Base-by-base conservation (phyloP, 1,140 invertebrate genomes). In the Pseudachorutes palmiensis region DNA sequence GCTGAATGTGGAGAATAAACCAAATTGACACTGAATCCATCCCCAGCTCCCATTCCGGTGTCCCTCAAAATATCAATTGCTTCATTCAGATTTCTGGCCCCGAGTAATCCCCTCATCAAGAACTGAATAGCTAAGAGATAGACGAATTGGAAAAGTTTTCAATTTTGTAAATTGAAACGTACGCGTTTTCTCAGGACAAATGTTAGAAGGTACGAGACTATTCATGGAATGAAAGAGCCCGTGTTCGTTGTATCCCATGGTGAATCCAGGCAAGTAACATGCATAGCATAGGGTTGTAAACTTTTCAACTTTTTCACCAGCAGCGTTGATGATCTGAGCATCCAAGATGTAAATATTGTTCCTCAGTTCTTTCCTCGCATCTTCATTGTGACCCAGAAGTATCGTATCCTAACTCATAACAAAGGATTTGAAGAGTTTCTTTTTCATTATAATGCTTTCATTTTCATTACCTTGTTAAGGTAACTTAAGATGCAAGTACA, bases 221-320 rank as follows among this genome's bases (percentile, higher is more conserved):
- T 93, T 94, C 62, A 94, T 87, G 48, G 84, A 85, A 76, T 87
- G 92, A 2, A 92, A 85, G 0, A 93, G 78, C 0, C 90, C 90
- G 71, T 92, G 86, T 64, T 86, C 82, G 75, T 92, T 93, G 77
- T 86, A 90, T 61, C 85, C 87, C 89, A 92, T 93, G 1, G 90
- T 92, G 75, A 91, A 92, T 0, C 91, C 91, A 0, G 91, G 90
- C 69, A 93, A 79, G 74, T 89, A 85, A n/a, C 91, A 91, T 0
- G 90, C 89, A 76, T 93, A 93, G 75, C 89, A 90, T 0, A 92
- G 79, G 0, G 90, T 91, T 1, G 85, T 86, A 70, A 92, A 93
- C 71, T 84, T 84, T 76, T 94, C 91, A 71, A 71, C 0, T 0
- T 1, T 62, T 16, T 51, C 49, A n/a, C 67, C 72, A 41, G 29